Percentiles rank a stretch among this genome's conserved stretches.
phyloP scores from a whole-genome alignment of 2,888 invertebrate genomes.

The Galerucella nymphaeae region DNA sequence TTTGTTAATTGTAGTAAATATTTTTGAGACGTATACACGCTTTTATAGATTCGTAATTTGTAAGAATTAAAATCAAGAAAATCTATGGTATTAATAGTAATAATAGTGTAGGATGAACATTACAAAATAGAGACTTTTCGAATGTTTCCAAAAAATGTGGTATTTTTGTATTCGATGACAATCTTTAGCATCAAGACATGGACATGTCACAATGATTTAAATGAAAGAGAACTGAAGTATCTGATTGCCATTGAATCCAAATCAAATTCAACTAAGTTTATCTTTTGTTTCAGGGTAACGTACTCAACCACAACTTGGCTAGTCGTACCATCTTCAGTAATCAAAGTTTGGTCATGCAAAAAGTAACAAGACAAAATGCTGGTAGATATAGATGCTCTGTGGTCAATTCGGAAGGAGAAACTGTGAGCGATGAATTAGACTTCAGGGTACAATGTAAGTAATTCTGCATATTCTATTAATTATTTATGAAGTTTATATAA shows the following conservation, averaged over 20 bases:
- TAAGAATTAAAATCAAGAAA: neutral
- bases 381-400: conserved; percentile 91
- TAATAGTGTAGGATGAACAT: too few species aligned
- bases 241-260: too few species aligned
- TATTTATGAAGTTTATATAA: too few species aligned
- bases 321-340: conserved; percentile 91
- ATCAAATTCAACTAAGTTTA: neutral
- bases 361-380: conserved; percentile 86
- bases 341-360: conserved; percentile 91
- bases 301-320: conserved; percentile 86
- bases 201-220: too few species aligned
- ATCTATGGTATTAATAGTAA: too few species aligned
- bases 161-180: too few species aligned
- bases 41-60: neutral
- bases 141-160: too few species aligned
- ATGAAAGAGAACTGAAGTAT: too few species aligned
- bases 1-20: conserved; percentile 5
- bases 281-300: conserved; percentile 73
- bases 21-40: neutral
- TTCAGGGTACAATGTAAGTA: conserved; percentile 89
- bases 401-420: conserved; percentile 88
- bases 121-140: too few species aligned
- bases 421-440: conserved; percentile 85
- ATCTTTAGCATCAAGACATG: too few species aligned
- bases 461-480: too few species aligned